Percentiles rank a stretch among this genome's conserved stretches.
These are phyloP conservation scores for Acanthosepion esculentum DNA, from an alignment of 2,888 invertebrate genomes.

Conservation along the genomic window DNA sequence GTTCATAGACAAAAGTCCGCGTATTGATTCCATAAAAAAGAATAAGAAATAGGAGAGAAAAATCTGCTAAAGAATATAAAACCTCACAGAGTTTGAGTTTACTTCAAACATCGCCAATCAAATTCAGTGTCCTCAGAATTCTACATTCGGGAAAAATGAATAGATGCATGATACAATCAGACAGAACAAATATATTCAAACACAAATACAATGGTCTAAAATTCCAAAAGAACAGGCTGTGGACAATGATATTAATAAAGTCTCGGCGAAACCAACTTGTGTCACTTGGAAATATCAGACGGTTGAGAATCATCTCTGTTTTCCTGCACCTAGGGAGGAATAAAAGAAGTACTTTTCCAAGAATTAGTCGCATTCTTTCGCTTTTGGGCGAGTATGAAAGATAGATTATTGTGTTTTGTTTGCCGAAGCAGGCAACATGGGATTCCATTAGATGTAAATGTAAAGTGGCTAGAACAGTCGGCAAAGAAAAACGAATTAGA, in stretches of 20 bases:
- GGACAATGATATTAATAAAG: not conserved
- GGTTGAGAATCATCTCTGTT: not conserved
- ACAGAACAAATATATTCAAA: not conserved
- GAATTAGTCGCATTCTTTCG: not conserved
- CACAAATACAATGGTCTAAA: not conserved
- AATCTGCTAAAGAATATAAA: not conserved
- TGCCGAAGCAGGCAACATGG: not conserved
- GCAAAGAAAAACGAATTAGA: not conserved
- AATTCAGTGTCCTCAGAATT: not conserved
- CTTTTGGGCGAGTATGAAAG: not conserved
- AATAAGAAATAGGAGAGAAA: not conserved
- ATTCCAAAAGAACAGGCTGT: too few species aligned
- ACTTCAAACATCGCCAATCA: not conserved
- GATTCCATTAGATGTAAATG: not conserved
- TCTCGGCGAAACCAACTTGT: not conserved
- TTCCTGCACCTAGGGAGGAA: not conserved
- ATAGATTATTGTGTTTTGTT: not conserved
- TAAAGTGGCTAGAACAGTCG: not conserved
- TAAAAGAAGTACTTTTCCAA: not conserved
- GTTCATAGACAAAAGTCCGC: not conserved
- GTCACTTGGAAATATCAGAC: not conserved
- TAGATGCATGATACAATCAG: not conserved
- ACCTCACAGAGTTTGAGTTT: not conserved
- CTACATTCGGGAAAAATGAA: not conserved
- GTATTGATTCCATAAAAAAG: not conserved